These are phyloP conservation scores for Eilema griseolum DNA, from an alignment of 2,888 invertebrate genomes.

Conservation along the genomic window DNA sequence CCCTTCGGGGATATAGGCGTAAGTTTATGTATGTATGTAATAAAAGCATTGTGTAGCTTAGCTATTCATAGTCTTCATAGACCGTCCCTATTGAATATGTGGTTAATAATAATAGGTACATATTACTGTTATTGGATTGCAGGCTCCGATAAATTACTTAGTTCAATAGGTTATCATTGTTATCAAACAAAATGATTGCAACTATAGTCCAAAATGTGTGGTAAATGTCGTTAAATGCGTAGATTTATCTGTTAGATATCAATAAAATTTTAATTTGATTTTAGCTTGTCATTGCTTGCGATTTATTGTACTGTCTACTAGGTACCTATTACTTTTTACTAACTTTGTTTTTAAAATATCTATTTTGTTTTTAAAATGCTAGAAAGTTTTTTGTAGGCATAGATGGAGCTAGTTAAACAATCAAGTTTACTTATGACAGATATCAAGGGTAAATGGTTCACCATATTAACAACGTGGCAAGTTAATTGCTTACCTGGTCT, in stretches of 20 bases:
- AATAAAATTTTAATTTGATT: neutral
- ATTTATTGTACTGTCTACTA: neutral
- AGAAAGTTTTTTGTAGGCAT: neutral
- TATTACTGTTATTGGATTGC: conserved; percentile 55
- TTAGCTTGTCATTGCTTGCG: neutral
- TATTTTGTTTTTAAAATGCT: too few relatives aligned
- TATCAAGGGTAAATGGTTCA: neutral
- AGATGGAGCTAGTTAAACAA: neutral
- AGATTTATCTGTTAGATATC: neutral
- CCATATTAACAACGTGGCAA: neutral
- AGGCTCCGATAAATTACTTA: conserved; percentile 61
- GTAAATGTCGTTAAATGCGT: too few relatives aligned
- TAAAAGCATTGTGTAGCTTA: neutral
- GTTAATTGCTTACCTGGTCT: too few relatives aligned
- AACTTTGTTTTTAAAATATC: neutral
- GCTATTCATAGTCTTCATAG: neutral
- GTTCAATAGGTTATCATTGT: conserved; percentile 75
- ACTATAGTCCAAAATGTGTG: conserved; percentile 37
- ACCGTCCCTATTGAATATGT: conserved; percentile 4
- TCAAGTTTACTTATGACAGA: neutral
- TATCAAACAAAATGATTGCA: conserved; percentile 47
- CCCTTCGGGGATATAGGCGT: neutral
- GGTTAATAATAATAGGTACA: conserved; percentile 13
- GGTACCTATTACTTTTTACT: neutral
- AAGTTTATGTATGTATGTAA: neutral